phyloP scores from a whole-genome alignment of 1,140 invertebrate genomes.

The Apis cerana region DNA sequence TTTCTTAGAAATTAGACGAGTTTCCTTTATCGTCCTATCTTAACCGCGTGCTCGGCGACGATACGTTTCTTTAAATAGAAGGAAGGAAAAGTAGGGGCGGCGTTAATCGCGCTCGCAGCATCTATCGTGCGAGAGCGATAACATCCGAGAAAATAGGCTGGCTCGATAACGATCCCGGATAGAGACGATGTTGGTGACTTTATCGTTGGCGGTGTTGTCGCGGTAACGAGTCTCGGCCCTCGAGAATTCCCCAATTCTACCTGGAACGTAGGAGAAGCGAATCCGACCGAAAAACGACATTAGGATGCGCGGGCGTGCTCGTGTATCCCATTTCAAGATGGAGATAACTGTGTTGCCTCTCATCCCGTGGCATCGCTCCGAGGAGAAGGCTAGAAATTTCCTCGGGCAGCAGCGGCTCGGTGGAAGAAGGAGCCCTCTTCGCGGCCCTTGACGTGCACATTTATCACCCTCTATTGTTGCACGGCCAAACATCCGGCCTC shows the following conservation, averaged over 20 bases:
- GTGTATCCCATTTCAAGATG: constrained; percentile 79
- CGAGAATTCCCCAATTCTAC: constrained; percentile 26
- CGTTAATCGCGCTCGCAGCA: constrained; percentile 2
- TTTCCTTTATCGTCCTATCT: constrained; percentile 24
- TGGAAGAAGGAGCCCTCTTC: constrained; percentile 70
- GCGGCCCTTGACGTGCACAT: constrained; percentile 72
- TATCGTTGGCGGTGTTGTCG: background rate
- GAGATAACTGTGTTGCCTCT: constrained; percentile 70
- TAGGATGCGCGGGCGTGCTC: constrained; percentile 75
- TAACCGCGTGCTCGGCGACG: background rate
- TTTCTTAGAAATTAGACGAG: constrained; percentile 29
- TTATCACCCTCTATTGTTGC: constrained; percentile 78
- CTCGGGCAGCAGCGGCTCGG: constrained; percentile 56
- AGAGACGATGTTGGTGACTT: background rate
- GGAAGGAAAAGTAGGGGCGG: background rate
- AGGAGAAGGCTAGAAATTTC: constrained; percentile 56
- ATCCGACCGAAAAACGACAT: constrained; percentile 67
- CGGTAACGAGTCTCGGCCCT: no score
- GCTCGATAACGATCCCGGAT: no score
- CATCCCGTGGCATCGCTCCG: constrained; percentile 57
- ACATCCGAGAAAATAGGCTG: background rate
- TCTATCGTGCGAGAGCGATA: background rate
- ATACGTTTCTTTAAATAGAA: background rate
- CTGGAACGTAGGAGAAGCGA: constrained; percentile 29
- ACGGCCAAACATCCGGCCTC: constrained; percentile 76